These are phyloP conservation scores for Macroglossus sobrinus DNA, from an alignment of 2,113 vertebrate species.

Conservation along the genomic window DNA sequence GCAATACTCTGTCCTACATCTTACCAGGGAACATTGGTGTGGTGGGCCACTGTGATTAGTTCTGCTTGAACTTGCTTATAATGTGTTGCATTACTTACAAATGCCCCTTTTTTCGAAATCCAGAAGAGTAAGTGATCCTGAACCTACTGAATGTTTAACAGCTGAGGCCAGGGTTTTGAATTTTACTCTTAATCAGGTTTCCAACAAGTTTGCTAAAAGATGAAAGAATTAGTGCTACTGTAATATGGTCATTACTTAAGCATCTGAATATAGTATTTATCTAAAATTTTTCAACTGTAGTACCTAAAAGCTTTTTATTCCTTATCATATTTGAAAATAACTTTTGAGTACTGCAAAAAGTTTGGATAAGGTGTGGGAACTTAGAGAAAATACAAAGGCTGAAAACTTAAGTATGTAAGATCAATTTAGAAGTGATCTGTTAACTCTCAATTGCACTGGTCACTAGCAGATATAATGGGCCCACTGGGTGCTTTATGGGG, in stretches of 20 bases:
- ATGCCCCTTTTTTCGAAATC: not conserved
- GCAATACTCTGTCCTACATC: not conserved
- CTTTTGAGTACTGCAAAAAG: not conserved
- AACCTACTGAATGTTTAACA: not conserved
- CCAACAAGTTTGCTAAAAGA: not conserved
- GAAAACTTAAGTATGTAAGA: not conserved
- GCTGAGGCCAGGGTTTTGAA: not conserved
- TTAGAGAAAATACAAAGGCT: not conserved
- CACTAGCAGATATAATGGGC: not conserved
- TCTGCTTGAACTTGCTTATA: not conserved
- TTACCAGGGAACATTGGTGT: not conserved
- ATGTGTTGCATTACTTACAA: not conserved
- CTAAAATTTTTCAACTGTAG: not conserved
- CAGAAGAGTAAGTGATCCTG: not conserved
- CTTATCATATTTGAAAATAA: not conserved
- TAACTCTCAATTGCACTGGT: not conserved
- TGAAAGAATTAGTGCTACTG: not conserved
- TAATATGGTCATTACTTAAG: not conserved
- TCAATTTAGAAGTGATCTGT: not conserved
- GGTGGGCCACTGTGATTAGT: not conserved
- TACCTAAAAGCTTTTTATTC: not conserved
- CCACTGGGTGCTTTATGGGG: not conserved
- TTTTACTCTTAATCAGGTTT: not conserved
- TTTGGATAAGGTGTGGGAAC: not conserved
- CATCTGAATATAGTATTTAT: not conserved